Base-by-base conservation (phyloP, 1,140 invertebrate species). In the Parapsyche elsis region DNA sequence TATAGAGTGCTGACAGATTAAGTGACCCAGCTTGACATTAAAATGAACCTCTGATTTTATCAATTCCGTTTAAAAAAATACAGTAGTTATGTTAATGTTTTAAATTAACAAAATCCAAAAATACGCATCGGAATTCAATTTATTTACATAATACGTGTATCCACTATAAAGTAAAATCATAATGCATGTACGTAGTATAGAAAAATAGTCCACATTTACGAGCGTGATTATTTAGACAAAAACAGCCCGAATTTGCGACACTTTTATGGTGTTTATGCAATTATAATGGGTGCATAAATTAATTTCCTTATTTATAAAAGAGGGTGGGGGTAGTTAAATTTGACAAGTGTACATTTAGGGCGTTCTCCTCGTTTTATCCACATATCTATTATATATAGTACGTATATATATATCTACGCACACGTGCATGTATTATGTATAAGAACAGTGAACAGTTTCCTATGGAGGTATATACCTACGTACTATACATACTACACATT, bases 401-500 rank as follows among this genome's bases (percentile, higher is more conserved):
- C 14, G 64, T 21, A 23, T 19, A 9, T 26, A 67, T 67, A 67
- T 30, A 16, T 64, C 57, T 49, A 59, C 24, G 45, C 23, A 64
- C 23, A 64, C 26, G 30, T 9, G 12, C 24, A 30, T 30, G 21
- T 23, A 26, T 26, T 12, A 67, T 30, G n/a, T 67, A 26, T 23
- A 19, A 67, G 23, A 67, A 67, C 64, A 12, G 24, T 26, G 21
- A 21, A 26, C 21, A 53, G 49, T 53, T 16, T 53, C 10, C 49
- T 53, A 53, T 53, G 12, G 49, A 53, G 49, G 7, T 23, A 9
- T 23, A 23, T 67, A 30, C 26, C 26, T 67, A 67, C 26, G 26
- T 23, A 24, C n/a, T 73, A 73, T 73, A 73, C 16, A 24, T 46
- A 73, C 16, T 67, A 79, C 45, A 80, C 81, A 81, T 83, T 83